Percentiles rank a stretch among this genome's conserved stretches.
These are phyloP conservation scores for Heterohyrax brucei DNA, from an alignment of 2,797 vertebrate genomes.

Conservation along the genomic window DNA sequence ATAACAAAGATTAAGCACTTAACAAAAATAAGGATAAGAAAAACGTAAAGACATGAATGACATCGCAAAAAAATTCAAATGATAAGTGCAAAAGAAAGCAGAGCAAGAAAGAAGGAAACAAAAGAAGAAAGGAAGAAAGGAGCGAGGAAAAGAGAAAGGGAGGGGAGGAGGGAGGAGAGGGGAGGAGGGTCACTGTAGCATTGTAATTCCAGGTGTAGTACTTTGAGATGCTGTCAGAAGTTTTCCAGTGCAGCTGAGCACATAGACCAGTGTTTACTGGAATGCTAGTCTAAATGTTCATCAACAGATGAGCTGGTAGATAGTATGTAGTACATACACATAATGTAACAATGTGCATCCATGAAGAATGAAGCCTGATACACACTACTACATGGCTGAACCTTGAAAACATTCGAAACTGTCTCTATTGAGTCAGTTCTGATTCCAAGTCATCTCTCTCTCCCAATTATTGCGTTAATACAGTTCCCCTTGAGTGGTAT, in stretches of 20 bases:
- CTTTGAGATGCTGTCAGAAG: no score
- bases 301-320: neutral
- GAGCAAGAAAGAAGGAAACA: no score
- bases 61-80: neutral
- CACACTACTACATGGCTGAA: neutral
- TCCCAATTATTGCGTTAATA: neutral
- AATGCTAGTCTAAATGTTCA: neutral
- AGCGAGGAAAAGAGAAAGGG: no score
- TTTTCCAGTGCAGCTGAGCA: no score
- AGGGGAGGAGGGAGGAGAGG: no score
- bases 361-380: neutral
- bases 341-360: neutral
- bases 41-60: constrained; percentile 19
- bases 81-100: neutral
- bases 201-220: no score
- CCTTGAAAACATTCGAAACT: neutral
- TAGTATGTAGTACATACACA: no score
- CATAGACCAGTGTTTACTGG: no score
- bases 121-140: no score
- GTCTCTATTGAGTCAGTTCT: neutral
- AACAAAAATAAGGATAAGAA: neutral
- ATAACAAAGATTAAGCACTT: neutral
- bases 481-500: neutral
- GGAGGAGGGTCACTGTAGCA: no score
- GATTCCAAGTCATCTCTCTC: neutral